Percentiles rank a stretch among this genome's conserved stretches.
phyloP scores from a whole-genome alignment of 2,113 vertebrate species.

The Ardeotis arabs region DNA sequence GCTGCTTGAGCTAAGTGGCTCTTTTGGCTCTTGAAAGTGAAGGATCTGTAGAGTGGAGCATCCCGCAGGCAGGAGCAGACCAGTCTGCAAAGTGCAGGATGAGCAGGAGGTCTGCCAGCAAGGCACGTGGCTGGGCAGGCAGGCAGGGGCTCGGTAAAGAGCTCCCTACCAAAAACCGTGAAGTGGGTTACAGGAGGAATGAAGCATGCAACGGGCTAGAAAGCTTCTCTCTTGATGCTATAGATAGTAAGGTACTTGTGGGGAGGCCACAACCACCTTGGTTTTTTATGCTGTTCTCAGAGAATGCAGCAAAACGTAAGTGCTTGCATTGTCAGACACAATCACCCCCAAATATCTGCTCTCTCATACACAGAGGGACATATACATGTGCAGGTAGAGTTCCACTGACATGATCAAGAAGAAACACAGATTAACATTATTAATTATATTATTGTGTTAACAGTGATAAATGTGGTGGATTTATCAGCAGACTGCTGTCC shows the following conservation, averaged over 20 bases:
- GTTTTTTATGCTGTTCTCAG: neutral
- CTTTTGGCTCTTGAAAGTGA: neutral
- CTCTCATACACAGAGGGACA: neutral
- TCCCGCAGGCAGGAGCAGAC: neutral
- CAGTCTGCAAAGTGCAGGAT: neutral
- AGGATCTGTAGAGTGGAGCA: neutral
- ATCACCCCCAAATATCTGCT: neutral
- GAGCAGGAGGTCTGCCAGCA: neutral
- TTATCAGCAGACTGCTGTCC: neutral
- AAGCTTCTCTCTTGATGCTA: neutral
- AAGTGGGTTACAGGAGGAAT: neutral
- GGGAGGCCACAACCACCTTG: neutral
- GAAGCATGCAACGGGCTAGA: neutral
- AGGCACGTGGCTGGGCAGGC: neutral
- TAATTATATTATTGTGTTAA: neutral
- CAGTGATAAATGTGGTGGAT: neutral
- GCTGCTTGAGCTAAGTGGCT: neutral
- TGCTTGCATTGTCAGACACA: neutral
- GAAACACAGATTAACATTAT: neutral
- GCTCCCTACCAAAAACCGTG: neutral
- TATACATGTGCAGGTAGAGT: neutral
- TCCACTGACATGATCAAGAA: neutral
- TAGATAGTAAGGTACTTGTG: neutral
- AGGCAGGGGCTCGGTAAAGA: neutral
- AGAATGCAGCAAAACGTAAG: neutral